These are phyloP conservation scores for Poecilia gillii DNA, from an alignment of 2,797 vertebrate genomes.

Conservation along the genomic window DNA sequence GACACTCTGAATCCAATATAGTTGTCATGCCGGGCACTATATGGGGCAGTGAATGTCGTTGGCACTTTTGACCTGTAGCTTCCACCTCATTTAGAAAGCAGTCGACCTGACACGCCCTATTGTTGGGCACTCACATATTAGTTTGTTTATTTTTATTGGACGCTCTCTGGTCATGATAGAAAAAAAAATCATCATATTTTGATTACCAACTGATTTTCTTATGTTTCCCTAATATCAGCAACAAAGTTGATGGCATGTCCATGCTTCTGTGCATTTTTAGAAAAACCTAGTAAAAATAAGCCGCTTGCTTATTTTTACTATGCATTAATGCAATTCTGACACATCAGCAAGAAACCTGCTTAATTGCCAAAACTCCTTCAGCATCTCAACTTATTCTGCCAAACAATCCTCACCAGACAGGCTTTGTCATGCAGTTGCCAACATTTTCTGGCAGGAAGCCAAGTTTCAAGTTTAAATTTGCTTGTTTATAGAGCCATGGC, in stretches of 20 bases:
- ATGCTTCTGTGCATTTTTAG: not conserved
- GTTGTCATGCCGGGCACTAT: no score
- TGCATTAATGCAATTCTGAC: not conserved
- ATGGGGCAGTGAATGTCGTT: no score
- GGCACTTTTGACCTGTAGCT: no score
- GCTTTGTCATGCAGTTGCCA: not conserved
- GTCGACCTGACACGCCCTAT: not conserved
- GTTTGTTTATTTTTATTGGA: not conserved
- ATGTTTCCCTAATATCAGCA: not conserved
- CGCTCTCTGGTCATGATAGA: not conserved
- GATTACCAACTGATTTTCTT: not conserved
- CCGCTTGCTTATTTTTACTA: not conserved
- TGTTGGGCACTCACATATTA: not conserved
- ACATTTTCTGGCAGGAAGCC: not conserved
- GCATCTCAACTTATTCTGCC: conserved; percentile 42
- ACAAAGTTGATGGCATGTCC: not conserved
- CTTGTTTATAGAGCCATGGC: not conserved
- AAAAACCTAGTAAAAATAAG: not conserved
- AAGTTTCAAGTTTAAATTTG: conserved; percentile 9
- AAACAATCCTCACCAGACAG: conserved; percentile 12
- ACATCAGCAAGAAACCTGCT: conserved; percentile 47
- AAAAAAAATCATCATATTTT: not conserved
- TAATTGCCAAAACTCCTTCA: conserved; percentile 60
- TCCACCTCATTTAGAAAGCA: no score
- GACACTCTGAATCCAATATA: no score